phyloP scores from a whole-genome alignment of 2,113 vertebrate genomes.

The Gambusia holbrooki region DNA sequence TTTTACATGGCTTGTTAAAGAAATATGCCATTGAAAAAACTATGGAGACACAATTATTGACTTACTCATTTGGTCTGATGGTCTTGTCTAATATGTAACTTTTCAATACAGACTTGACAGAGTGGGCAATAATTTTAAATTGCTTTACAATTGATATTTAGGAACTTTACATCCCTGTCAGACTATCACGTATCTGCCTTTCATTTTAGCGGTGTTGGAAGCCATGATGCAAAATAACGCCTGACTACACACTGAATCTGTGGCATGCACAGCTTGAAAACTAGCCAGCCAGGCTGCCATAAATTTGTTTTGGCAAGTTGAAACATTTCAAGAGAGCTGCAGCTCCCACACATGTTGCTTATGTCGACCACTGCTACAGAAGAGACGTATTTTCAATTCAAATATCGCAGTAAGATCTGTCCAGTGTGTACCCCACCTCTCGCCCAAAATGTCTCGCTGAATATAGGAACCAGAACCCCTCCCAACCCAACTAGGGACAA shows the following conservation, averaged over 20 bases:
- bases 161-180: background rate
- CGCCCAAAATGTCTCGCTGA: too few relatives aligned
- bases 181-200: too few relatives aligned
- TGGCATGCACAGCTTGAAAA: background rate
- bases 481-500: too few relatives aligned
- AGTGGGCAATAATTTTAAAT: background rate
- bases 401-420: too few relatives aligned
- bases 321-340: background rate
- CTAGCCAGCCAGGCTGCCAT: background rate
- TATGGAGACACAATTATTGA: background rate
- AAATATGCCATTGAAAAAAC: background rate
- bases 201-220: too few relatives aligned
- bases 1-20: background rate
- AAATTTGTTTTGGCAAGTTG: background rate
- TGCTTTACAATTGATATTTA: background rate
- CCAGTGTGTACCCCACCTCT: too few relatives aligned
- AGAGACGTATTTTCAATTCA: too few relatives aligned
- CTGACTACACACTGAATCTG: background rate
- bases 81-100: background rate
- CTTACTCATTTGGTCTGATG: background rate
- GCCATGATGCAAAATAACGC: too few relatives aligned
- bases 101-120: background rate
- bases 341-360: background rate
- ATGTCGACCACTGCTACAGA: background rate
- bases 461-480: too few relatives aligned